A percentile compares a stretch with the other conserved stretches of the same genome.
Conservation (phyloP, 2,113 vertebrate species). For the Delphinapterus leucas region DNA sequence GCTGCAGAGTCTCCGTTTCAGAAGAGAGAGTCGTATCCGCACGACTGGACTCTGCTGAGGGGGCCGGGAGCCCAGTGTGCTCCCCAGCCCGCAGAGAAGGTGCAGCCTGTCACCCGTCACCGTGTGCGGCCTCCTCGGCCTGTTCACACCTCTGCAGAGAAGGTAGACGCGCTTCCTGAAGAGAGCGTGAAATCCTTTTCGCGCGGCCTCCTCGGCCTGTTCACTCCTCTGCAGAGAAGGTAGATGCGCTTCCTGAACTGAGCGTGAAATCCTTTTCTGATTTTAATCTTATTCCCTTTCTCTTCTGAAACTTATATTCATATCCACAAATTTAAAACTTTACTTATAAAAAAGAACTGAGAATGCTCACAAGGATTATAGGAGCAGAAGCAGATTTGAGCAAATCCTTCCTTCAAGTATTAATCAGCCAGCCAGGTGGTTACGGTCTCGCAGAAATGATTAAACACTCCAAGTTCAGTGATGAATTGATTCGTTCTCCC, state of each 20-base stretch:
- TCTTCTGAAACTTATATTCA: not conserved
- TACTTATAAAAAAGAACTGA: not conserved
- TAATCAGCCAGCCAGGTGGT: not conserved
- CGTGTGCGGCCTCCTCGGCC: not conserved
- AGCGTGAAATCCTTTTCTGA: not conserved
- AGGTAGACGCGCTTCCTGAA: not conserved
- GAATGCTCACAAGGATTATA: not conserved
- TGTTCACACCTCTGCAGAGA: too few species aligned
- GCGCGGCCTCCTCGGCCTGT: too few species aligned
- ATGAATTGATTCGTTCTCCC: not conserved
- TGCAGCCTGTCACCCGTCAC: not conserved
- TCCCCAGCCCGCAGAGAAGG: not conserved
- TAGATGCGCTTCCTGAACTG: not conserved
- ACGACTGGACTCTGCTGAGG: too few species aligned
- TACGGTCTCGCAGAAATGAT: not conserved
- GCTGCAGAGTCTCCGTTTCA: rapidly evolving
- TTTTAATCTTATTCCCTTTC: not conserved
- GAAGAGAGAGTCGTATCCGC: not conserved
- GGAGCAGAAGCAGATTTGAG: not conserved
- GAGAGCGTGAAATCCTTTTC: not conserved
- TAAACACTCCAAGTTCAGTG: not conserved
- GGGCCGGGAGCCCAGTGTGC: rapidly evolving
- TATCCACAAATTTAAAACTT: not conserved
- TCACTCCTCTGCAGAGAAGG: too few species aligned
- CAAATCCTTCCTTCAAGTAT: not conserved